Base-by-base conservation (phyloP, 2,113 vertebrate genomes). In the Corvus moneduloides region DNA sequence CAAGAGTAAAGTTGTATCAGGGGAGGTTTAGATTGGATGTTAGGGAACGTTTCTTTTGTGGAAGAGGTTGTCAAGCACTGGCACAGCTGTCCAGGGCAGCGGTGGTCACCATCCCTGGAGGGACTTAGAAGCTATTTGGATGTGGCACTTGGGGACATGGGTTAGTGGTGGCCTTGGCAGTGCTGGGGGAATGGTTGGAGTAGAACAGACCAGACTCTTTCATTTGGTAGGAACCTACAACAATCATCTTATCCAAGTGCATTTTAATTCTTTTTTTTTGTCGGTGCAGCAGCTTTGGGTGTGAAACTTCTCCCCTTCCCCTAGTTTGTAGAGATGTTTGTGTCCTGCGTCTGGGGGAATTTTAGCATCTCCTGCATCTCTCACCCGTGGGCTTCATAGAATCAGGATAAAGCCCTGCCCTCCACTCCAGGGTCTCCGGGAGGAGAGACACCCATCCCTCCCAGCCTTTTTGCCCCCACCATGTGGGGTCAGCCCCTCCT, bases 351-450 rank as follows among this genome's bases (percentile, higher is more conserved):
- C 7, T 56, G 49, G 16, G 56, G 32, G 35, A 49, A 17, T 77
- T 56, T 54, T 33, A 56, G 10, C 7, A 44, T 84, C 32, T 83
- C 18, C 41, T 90, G 4, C 32, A 37, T 69, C 35, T 4, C 10
- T 35, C 0, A 0, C 14, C 5, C 0, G 0, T 28, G 49, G 18
- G 11, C 7, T 19, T 56, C 10, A 6, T 0, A 55, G 27, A 43
- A 43, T 28, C 19, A 43, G 55, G 27, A 28, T 49, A 24, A 63
- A 63, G 17, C 18, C 64, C 48, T 83, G 41, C 21, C 18, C 32
- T 69, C 32, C 21, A 30, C 30, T 27, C 26, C 24, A 69, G 12
- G 20, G 11, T 62, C 17, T 61, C 0, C 5, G 8, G 46, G 17
- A 27, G 37, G 39, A 49, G 12, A 41, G 30, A 49, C 41, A 41